Evolutionary conservation across 1,140 invertebrate genomes (phyloP), one percentile per base, ranked within the genome.

Genomic region (Heterodera carotae): DNA sequence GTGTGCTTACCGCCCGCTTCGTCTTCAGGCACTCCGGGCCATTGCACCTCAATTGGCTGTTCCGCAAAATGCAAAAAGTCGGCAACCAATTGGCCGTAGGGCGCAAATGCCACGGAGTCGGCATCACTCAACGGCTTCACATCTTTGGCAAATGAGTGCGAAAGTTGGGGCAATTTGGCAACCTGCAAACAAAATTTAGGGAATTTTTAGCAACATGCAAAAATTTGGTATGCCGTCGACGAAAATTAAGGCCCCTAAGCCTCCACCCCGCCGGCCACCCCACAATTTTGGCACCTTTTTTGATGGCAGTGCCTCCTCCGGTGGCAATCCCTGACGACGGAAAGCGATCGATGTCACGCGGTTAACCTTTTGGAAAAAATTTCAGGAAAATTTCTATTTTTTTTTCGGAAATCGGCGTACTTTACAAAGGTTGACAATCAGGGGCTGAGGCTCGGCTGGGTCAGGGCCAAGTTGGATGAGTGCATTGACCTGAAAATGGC

Each of bases 351-450:
- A 56, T 3, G 33, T 36, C 33, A 74, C 64, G 3, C 71, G 56
- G 3, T 74, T 74, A 15, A 74, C 71, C 64, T 74, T 56, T 5
- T 2, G 22, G 22, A 15, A 15, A 25, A 56, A 56, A 18, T 43
- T n/a, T n/a, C 15, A 10, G 39, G 15, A 56, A 56, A 56, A 22
- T 15, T 5, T 43, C 6, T 43, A 8, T 43, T 43, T 8, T 8
- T 8, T 8, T 8, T 43, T 43, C 12, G 34, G 60, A 8, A 43
- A 69, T 27, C 59, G 18, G 53, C 72, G 73, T 12, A 81, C 81
- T 39, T 81, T 83, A 27, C 53, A 78, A 15, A 82, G 33, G 69
- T 82, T 81, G 60, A 81, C 48, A 1, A 82, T 48, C 27, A 78
- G 33, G 15, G 76, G 62, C 6, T 75, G 48, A 10, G 62, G 33